A percentile compares a stretch with the other conserved stretches of the same genome.
Evolutionary conservation across 2,113 vertebrate genomes (phyloP).

Genomic region (Mus pahari): DNA sequence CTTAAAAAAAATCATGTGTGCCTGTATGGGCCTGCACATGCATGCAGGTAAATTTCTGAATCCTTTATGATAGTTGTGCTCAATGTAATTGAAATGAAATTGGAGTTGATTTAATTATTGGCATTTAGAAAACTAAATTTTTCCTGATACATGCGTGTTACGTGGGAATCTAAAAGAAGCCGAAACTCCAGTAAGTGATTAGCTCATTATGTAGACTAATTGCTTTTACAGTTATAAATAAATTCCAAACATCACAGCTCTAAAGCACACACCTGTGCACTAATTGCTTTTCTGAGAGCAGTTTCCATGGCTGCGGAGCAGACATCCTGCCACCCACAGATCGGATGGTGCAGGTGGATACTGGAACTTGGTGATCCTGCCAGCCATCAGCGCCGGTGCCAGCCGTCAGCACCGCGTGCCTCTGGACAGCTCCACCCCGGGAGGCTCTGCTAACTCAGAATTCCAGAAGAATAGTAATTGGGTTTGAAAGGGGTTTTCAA

Average conservation of each 20-base stretch:
- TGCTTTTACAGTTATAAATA: slow-evolving; percentile 78
- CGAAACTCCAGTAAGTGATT: slow-evolving; percentile 70
- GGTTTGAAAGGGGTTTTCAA: neutral
- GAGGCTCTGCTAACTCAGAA: fast-evolving
- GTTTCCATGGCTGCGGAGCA: slow-evolving; percentile 76
- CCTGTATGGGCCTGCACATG: fast-evolving
- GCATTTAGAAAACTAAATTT: slow-evolving; percentile 68
- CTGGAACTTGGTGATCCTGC: neutral
- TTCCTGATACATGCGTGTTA: slow-evolving; percentile 17
- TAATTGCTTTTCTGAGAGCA: slow-evolving; percentile 73
- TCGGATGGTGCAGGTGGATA: slow-evolving; percentile 60
- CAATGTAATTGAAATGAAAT: slow-evolving; percentile 72
- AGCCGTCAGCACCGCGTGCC: neutral
- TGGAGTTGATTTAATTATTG: slow-evolving; percentile 77
- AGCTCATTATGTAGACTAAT: slow-evolving; percentile 79
- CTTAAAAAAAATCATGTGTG: neutral
- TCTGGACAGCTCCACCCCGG: slow-evolving; percentile 45
- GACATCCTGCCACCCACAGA: slow-evolving; percentile 17
- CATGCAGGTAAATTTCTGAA: neutral
- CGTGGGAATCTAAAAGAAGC: slow-evolving; percentile 61
- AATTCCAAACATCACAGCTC: slow-evolving; percentile 20
- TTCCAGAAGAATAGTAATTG: neutral
- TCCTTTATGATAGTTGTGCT: slow-evolving; percentile 33
- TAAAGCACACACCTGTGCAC: slow-evolving; percentile 77
- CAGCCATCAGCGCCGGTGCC: neutral